phyloP scores from a whole-genome alignment of 2,797 vertebrate species.

The Spinibarbus caldwelli region DNA sequence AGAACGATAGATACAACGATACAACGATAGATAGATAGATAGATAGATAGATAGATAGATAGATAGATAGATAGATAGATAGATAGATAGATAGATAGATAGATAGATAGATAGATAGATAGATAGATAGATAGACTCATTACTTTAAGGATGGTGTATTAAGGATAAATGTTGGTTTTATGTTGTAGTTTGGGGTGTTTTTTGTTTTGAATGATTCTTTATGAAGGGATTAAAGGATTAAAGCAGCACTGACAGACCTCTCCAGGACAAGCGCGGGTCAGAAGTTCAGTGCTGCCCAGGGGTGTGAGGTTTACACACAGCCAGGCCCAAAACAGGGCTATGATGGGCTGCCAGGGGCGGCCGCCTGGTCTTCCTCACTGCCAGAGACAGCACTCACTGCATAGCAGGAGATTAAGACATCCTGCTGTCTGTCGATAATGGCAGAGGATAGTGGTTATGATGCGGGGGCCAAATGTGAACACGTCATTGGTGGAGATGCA shows the following conservation, averaged over 20 bases:
- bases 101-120: neutral
- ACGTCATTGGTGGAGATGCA: constrained; percentile 30
- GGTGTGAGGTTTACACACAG: constrained; percentile 61
- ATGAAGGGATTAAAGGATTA: constrained; percentile 75
- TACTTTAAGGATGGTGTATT: neutral
- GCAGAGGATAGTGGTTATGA: constrained; percentile 60
- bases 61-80: neutral
- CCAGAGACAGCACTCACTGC: constrained; percentile 67
- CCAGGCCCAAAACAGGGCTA: constrained; percentile 69
- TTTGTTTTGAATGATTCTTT: constrained; percentile 62
- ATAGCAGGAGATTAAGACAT: constrained; percentile 74
- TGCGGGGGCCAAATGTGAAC: constrained; percentile 52
- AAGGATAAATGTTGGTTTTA: neutral
- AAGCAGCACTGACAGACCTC: constrained; percentile 68
- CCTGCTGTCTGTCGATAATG: constrained; percentile 74
- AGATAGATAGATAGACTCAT: neutral
- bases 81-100: neutral
- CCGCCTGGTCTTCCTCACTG: constrained; percentile 63
- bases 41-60: neutral
- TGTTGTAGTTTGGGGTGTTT: constrained; percentile 38
- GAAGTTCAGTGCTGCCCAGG: constrained; percentile 76
- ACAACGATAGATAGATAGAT: neutral
- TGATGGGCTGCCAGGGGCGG: constrained; percentile 77
- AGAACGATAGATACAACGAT: neutral
- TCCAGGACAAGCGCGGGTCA: constrained; percentile 73